Conservation (phyloP, 2,888 invertebrate genomes). For the Apotomis turbidana region DNA sequence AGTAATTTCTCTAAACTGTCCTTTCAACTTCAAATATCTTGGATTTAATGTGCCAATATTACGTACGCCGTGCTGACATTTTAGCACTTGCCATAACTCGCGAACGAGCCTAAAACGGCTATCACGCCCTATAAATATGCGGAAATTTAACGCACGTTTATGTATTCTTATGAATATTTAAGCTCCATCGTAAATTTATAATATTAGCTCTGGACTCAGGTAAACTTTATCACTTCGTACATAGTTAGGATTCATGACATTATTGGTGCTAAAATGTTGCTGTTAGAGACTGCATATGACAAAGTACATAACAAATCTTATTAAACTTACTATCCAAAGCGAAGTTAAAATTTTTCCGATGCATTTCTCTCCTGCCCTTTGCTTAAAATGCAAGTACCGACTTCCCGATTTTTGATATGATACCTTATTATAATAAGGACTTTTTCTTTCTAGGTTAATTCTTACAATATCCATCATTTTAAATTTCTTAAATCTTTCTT, state of each 20-base stretch:
- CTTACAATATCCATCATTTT: no score
- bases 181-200: conserved; percentile 26
- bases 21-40: background rate
- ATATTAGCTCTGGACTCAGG: conserved; percentile 16
- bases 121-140: conserved; percentile 27
- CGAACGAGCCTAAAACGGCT: conserved; percentile 18
- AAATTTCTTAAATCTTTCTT: no score
- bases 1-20: background rate
- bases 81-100: conserved; percentile 14
- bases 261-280: background rate
- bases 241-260: conserved; percentile 8
- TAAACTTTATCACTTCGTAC: conserved; percentile 16
- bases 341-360: no score
- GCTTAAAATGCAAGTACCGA: no score
- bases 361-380: no score
- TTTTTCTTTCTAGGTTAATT: no score
- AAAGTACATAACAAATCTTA: background rate
- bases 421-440: no score
- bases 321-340: no score
- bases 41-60: background rate
- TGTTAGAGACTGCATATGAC: background rate
- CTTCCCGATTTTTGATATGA: no score
- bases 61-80: background rate
- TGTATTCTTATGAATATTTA: conserved; percentile 37
- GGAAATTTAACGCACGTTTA: conserved; percentile 26